phyloP scores from a whole-genome alignment of 2,888 invertebrate species.

The Orthosia cruda region DNA sequence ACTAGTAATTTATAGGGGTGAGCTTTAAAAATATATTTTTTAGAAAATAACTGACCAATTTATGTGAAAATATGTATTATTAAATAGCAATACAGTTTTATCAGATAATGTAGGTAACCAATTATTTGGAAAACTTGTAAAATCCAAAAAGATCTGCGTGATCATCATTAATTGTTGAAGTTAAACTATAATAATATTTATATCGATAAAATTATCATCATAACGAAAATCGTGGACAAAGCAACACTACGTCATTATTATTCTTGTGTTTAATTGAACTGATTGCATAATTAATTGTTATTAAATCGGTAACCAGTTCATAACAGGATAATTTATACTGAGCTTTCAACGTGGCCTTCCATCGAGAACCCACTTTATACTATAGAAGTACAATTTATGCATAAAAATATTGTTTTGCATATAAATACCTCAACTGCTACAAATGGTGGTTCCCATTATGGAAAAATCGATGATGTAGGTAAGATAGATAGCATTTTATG shows the following conservation, averaged over 20 bases:
- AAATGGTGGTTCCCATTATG: too few relatives aligned
- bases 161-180: neutral
- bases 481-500: conserved; percentile 5
- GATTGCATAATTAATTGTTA: conserved; percentile 53
- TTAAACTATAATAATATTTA: neutral
- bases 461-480: neutral
- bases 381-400: conserved; percentile 5
- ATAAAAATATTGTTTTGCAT: conserved; percentile 1
- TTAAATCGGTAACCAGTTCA: conserved; percentile 29
- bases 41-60: neutral
- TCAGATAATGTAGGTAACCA: neutral
- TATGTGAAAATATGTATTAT: neutral
- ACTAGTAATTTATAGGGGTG: neutral
- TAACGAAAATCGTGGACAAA: conserved; percentile 6
- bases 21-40: neutral
- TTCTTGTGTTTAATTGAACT: conserved; percentile 54
- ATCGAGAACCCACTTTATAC: conserved; percentile 2
- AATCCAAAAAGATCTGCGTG: too few relatives aligned
- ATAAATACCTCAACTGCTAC: neutral
- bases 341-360: conserved; percentile 36
- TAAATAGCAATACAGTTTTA: neutral
- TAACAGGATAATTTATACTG: conserved; percentile 33
- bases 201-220: conserved; percentile 8
- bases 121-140: neutral
- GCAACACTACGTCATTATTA: conserved; percentile 35